Percentiles rank a stretch among this genome's conserved stretches.
These are phyloP conservation scores for Todiramphus chloris DNA, from an alignment of 2,113 vertebrate genomes.

Conservation along the genomic window DNA sequence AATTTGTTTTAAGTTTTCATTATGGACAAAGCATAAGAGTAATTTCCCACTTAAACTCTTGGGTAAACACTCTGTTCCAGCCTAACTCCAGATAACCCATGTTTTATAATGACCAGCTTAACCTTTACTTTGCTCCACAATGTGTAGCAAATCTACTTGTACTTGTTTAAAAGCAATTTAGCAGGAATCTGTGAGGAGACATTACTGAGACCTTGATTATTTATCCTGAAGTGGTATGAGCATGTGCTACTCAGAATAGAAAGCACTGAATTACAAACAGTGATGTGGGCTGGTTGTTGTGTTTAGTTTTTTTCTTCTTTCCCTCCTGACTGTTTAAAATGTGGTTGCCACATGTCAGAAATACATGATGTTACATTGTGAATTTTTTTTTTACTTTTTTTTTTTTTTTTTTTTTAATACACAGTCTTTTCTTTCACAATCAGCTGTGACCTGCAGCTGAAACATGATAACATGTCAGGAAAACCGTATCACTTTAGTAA, in stretches of 20 bases:
- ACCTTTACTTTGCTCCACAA: constrained; percentile 11
- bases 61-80: background rate
- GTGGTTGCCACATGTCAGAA: constrained; percentile 33
- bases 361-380: background rate
- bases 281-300: background rate
- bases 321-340: background rate
- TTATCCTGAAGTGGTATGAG: constrained; percentile 14
- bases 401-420: background rate
- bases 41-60: constrained; percentile 29
- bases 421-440: constrained; percentile 2
- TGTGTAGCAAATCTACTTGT: background rate
- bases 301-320: background rate
- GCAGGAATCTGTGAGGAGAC: background rate
- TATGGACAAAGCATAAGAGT: background rate
- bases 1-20: background rate
- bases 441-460: constrained; percentile 13
- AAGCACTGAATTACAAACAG: background rate
- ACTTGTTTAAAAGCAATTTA: background rate
- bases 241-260: background rate
- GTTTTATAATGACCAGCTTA: constrained; percentile 26
- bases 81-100: background rate
- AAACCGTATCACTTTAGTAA: constrained; percentile 13
- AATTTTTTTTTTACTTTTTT: background rate
- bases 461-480: constrained; percentile 29
- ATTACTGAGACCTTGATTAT: background rate